A percentile compares a stretch with the other conserved stretches of the same genome.
Evolutionary conservation across 2,797 vertebrate species (phyloP).

Genomic region (Lithobates sylvaticus): DNA sequence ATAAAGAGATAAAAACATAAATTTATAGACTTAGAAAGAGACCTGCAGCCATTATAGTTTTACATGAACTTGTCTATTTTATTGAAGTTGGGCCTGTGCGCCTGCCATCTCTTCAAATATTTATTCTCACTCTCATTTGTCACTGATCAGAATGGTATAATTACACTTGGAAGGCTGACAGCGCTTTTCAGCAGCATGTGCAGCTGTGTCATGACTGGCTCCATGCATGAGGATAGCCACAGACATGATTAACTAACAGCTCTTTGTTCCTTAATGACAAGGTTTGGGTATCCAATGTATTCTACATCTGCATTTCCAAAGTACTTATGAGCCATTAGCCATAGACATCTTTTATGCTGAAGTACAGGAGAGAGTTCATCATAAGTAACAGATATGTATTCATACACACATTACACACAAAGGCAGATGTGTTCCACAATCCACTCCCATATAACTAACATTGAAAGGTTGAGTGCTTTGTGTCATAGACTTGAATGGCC

Average conservation of each 20-base stretch:
- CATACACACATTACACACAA: too few relatives aligned
- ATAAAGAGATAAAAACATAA: too few relatives aligned
- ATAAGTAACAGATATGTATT: background rate
- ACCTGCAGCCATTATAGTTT: background rate
- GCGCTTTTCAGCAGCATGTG: constrained; percentile 18
- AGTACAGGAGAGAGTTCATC: background rate
- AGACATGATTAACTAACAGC: constrained; percentile 37
- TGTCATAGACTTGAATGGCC: background rate
- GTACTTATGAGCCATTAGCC: constrained; percentile 16
- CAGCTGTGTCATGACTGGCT: constrained; percentile 35
- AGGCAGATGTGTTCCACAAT: background rate
- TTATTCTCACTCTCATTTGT: constrained; percentile 26
- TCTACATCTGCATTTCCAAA: constrained; percentile 15
- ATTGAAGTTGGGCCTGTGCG: background rate
- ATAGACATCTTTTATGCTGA: too few relatives aligned
- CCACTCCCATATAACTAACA: background rate
- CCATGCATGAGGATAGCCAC: background rate
- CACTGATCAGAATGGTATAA: constrained; percentile 26
- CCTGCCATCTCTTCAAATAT: constrained; percentile 13
- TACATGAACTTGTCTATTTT: background rate
- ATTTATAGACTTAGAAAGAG: too few relatives aligned
- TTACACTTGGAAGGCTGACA: constrained; percentile 46
- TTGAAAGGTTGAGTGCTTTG: background rate
- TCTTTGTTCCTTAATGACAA: constrained; percentile 45
- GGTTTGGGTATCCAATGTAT: background rate